Evolutionary conservation across 2,888 invertebrate genomes (phyloP), one percentile per base, ranked within the genome.

Genomic region (Halictus quadricinctus): DNA sequence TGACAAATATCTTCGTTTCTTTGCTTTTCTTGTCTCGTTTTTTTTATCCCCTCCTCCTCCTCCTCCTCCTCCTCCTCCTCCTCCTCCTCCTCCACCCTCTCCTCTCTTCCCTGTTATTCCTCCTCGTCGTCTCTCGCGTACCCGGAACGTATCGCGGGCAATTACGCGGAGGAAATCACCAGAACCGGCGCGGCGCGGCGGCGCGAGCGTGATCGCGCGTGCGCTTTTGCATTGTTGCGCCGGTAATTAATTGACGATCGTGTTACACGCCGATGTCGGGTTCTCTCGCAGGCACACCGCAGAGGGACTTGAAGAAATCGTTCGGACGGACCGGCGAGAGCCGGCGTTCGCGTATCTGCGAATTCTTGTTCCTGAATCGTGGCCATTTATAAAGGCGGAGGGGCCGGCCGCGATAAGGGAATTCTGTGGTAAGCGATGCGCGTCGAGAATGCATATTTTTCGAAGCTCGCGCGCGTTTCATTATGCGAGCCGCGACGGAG

Each of bases 361-460:
- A 79, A 85, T 89, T 88, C 85, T 88, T 84, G 83, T 79, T 77
- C 77, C 75, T 81, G 84, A 87, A 88, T 83, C 84, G 80, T 75
- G 82, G 86, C 73, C 88, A 87, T 90, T 90, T 90, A 87, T 90
- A 90, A 66, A 87, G 72, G 73, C 76, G 85, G 75, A 77, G 73
- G 43, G 83, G 80, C 66, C 79, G 85, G 76, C 58, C 81, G 81
- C 85, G 86, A 86, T 86, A 86, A 86, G 86, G 80, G 84, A 85
- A 85, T 85, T 78, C 85, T 84, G 77, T 77, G 84, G 85, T 72
- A 85, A 85, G 78, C 85, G 85, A 85, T 85, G 85, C 85, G 85
- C 85, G 74, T 72, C 84, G 85, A 81, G 85, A 81, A 85, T 85
- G 85, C 78, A 80, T 85, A 85, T 85, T 85, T 85, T 85, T 81